Base-by-base conservation (phyloP, 1,140 invertebrate genomes). In the Ericerus pela region DNA sequence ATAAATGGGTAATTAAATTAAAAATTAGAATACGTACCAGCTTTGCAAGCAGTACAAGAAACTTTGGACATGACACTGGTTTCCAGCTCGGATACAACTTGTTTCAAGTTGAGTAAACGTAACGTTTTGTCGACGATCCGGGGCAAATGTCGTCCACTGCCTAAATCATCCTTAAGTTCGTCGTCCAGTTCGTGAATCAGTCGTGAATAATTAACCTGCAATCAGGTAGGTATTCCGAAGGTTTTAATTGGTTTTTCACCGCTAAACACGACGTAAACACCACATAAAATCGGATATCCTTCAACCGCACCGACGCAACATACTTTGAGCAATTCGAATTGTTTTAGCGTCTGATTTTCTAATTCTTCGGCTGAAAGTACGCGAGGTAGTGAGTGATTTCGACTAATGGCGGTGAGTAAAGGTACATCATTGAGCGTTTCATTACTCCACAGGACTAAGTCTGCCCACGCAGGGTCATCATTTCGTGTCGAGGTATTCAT, bases 1-100 rank as follows among this genome's bases (percentile, higher is more conserved):
- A n/a, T n/a, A n/a, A n/a, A n/a, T n/a, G n/a, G n/a, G n/a, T n/a
- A n/a, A n/a, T n/a, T n/a, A n/a, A n/a, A n/a, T n/a, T n/a, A 37
- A 30, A 51, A n/a, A 27, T 16, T 16, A 58, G 8, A 30, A 28
- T 22, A 62, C 66, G 67, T 65, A 78, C 76, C 84, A n/a, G 85
- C 85, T 72, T 87, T 86, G 64, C 88, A 92, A 10, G 88, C 88
- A 0, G 86, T 88, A 62, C 88, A 92, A 0, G 86, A 89, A 1
- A 91, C 86, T 67, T 85, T 88, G 0, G 85, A 88, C 84, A 91
- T 86, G 1, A 91, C 82, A 12, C 85, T 88, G 58, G 87, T 88
- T 70, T 91, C 87, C 20, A 91, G 79, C 72, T 91, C 87, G 61
- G 80, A 80, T 58, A 84, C 80, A 2, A 90, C 85, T 72, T 88